Evolutionary conservation across 1,140 invertebrate species (phyloP), one percentile per base, ranked within the genome.

Genomic region (Oedothorax gibbosus): DNA sequence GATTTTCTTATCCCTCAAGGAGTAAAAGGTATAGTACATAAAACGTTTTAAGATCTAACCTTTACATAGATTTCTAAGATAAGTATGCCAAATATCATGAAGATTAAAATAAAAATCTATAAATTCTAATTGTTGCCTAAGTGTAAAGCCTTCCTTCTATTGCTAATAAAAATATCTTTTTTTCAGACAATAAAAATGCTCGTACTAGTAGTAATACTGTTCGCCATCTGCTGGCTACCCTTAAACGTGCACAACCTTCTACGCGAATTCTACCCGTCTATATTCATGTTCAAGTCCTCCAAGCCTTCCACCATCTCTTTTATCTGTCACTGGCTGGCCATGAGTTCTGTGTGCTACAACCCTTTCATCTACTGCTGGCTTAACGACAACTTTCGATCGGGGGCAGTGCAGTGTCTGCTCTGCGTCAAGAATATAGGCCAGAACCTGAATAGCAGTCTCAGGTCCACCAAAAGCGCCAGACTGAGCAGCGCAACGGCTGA

Each of bases 331-430:
- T 66, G 77, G 64, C 18, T 79, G 51, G 95, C 96, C 60, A 97
- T 97, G 95, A 96, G 78, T 35, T 90, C 90, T 86, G 90, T 91
- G 53, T 92, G 91, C 87, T 92, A 91, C 88, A 92, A 92, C 86
- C 92, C 92, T 0, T 91, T 92, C 81, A 91, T 92, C 35, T 92
- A 92, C 87, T 92, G 91, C 85, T 92, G 91, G 90, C 86, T 90
- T 1, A 90, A 90, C 64, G 89, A 87, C 7, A 15, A 53, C 7
- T 87, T 87, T 49, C 20, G 71, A 18, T 14, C 18, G 9, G 72
- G 60, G 2, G 72, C 95, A 14, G 95, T 97, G 89, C 93, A 94
- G 79, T 97, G 95, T 90, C 96, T 93, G 92, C 94, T 95, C 88
- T 91, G 92, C 8, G 95, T 96, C 53, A 97, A 97, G 95, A 71